Base-by-base conservation (phyloP, 2,113 vertebrate genomes). In the Montifringilla adamsi region DNA sequence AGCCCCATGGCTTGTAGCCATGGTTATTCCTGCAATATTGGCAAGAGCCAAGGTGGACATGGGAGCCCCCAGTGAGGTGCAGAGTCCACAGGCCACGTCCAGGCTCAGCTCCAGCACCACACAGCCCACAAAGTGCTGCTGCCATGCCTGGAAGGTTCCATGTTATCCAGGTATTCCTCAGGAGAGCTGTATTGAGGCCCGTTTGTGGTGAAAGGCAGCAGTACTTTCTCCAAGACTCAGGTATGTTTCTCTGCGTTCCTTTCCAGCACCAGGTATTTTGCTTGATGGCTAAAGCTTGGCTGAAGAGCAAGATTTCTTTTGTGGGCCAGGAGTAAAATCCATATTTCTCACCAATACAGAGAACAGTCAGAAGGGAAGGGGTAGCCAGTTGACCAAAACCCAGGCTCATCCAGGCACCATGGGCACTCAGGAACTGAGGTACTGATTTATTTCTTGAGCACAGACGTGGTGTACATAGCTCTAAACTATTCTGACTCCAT, bases 211-310 rank as follows among this genome's bases (percentile, higher is more conserved):
- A 74, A 77, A 77, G 55, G 52, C 74, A 66, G 55, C 56, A 84
- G 15, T 22, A 10, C 49, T 87, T 91, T 66, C 82, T 91, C 75
- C 64, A 67, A 5, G 2, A 41, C 27, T 78, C 47, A 13, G 18
- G 3, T 50, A 11, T 52, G 35, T 70, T 87, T 79, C 77, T 83
- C 64, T 90, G 73, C 28, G 41, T 91, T 39, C 39, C 43, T 55
- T 88, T 64, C 43, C 56, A 92, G 70, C 33, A 91, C 56, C 55
- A 60, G 66, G 55, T 87, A 82, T 70, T 3, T 1, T 83, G 78
- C 17, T 87, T 0, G 0, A 64, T 46, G 39, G 43, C 52, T 93
- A 41, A 41, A 41, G 12, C 39, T 41, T 41, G 0, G 0, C 49
- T 84, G 67, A 82, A 93, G 47, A 82, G 33, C 70, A 66, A 87